These are phyloP conservation scores for Lacerta bilineata DNA, from an alignment of 2,797 vertebrate species.

Conservation along the genomic window DNA sequence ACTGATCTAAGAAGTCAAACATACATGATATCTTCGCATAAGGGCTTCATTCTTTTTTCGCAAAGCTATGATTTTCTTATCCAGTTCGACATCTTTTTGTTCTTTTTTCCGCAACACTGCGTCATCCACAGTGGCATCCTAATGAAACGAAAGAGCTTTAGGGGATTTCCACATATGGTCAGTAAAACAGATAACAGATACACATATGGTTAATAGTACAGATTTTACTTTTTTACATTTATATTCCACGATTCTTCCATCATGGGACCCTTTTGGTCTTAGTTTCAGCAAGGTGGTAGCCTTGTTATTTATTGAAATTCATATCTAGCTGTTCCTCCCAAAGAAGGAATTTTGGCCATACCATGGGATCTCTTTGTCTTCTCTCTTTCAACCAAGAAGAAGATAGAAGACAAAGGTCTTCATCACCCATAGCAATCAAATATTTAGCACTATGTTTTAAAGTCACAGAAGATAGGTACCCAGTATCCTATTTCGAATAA, in stretches of 20 bases:
- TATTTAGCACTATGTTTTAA: not conserved
- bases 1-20: not conserved
- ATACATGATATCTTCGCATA: conserved; percentile 94
- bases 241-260: no score
- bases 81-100: conserved; percentile 92
- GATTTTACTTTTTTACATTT: no score
- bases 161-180: conserved; percentile 23
- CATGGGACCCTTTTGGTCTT: no score
- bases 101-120: conserved; percentile 86
- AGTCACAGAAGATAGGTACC: not conserved
- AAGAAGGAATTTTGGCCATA: no score
- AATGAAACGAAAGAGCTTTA: conserved; percentile 61
- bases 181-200: not conserved
- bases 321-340: no score
- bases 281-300: no score
- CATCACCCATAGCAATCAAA: not conserved
- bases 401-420: not conserved
- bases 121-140: conserved; percentile 78
- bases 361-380: not conserved
- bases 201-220: no score
- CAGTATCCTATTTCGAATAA: not conserved
- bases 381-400: not conserved
- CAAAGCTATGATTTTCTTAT: conserved; percentile 94
- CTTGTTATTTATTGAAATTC: no score
- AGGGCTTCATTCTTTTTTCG: conserved; percentile 95